Conservation (phyloP, 2,888 invertebrate species). For the Fragum sueziense region DNA sequence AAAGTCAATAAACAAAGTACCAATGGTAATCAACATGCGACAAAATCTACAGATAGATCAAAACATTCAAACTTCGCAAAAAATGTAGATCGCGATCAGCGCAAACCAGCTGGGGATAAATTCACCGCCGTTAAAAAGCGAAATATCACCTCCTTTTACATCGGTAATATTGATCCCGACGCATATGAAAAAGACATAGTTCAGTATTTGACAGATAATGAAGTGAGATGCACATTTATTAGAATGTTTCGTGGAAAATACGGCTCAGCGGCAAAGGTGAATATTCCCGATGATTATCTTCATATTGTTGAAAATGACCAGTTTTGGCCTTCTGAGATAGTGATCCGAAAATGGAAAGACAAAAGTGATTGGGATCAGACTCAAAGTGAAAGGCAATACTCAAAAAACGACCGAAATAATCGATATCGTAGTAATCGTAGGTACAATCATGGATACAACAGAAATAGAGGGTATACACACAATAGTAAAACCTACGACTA, state of each 20-base stretch:
- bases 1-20: too few relatives aligned
- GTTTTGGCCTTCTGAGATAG: not conserved
- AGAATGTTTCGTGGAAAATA: not conserved
- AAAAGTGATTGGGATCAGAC: too few relatives aligned
- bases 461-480: too few relatives aligned
- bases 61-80: not conserved
- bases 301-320: not conserved
- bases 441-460: too few relatives aligned
- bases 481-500: too few relatives aligned
- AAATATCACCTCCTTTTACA: not conserved
- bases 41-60: not conserved
- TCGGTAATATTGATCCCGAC: conserved; percentile 3
- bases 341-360: not conserved
- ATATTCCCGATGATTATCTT: not conserved
- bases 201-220: not conserved
- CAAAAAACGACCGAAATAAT: too few relatives aligned
- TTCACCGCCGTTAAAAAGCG: not conserved
- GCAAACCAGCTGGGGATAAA: not conserved
- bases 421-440: too few relatives aligned
- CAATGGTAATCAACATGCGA: not conserved
- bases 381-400: too few relatives aligned
- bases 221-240: not conserved
- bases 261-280: not conserved
- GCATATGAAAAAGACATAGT: not conserved
- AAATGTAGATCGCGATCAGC: not conserved